Base-by-base conservation (phyloP, 2,113 vertebrate species). In the Ptyas mucosa region DNA sequence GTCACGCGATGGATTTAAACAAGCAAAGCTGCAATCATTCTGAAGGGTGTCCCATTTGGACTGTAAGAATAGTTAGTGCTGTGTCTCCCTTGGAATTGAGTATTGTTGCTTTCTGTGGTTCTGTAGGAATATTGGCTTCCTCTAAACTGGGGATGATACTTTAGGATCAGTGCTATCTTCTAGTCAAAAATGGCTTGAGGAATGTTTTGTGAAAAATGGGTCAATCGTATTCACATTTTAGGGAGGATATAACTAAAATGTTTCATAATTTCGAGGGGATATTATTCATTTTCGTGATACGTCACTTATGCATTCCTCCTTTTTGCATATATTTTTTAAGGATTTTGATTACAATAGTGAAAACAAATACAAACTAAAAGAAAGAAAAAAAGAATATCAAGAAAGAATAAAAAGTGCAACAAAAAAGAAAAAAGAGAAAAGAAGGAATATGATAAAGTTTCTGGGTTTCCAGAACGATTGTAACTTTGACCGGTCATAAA, bases 221-320 rank as follows among this genome's bases (percentile, higher is more conserved):
- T 49, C 11, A 46, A 3, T 57, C 93, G 52, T 81, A 2, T 89
- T 89, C 23, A 55, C 3, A 89, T 55, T 58, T 95, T n/a, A 93
- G 92, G 55, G 91, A n/a, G 88, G 85, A 0, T 58, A 91, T 92
- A 94, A 0, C 1, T 90, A 23, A 23, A 18, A 51, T 93, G 90
- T 92, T 7, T 24, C 18, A 91, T 95, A 92, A 94, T 92, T 12
- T 94, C 0, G 75, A 88, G 87, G 81, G 2, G 7, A 81, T 43
- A 43, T n/a, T 69, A 69, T 39, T 81, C 75, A 81, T 81, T 39
- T 43, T 81, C 43, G 75, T 43, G 75, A 81, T 81, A 21, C 1
- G 75, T 81, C 34, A 81, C 39, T 39, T 81, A 81, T 81, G 75
- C 18, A 43, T 39, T 81, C 75, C 8, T 81, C 34, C 34, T 39